These are phyloP conservation scores for Araneus ventricosus DNA, from an alignment of 1,140 invertebrate species.

Conservation along the genomic window DNA sequence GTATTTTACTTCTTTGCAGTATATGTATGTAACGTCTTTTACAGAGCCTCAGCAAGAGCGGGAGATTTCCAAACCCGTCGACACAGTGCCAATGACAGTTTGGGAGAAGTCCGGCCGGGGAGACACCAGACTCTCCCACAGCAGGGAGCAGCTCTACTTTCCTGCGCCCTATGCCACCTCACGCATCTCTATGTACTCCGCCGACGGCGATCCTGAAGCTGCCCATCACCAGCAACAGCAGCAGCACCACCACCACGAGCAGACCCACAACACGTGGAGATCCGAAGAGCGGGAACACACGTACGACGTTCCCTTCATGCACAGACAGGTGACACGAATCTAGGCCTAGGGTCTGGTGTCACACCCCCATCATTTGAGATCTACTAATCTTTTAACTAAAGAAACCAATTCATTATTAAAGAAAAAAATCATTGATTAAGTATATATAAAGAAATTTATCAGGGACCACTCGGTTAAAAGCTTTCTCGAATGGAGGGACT, in stretches of 20 bases:
- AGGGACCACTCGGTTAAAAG: constrained; percentile 39
- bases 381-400: not conserved
- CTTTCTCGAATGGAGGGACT: constrained; percentile 13
- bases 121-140: constrained; percentile 65
- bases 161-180: constrained; percentile 75
- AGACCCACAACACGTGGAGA: constrained; percentile 55
- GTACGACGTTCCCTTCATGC: constrained; percentile 76
- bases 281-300: constrained; percentile 68
- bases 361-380: constrained; percentile 26
- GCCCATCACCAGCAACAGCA: constrained; percentile 46
- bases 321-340: constrained; percentile 75
- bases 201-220: constrained; percentile 51
- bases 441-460: not conserved
- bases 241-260: constrained; percentile 49
- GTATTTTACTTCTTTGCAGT: no score
- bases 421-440: constrained; percentile 5
- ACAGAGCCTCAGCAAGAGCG: constrained; percentile 48
- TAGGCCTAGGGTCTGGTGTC: constrained; percentile 69
- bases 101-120: constrained; percentile 73
- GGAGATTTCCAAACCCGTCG: constrained; percentile 65
- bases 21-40: not conserved
- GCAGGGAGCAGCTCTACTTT: constrained; percentile 75
- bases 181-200: constrained; percentile 75
- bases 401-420: constrained; percentile 1
- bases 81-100: constrained; percentile 75